Percentiles rank a stretch among this genome's conserved stretches.
These are phyloP conservation scores for Aproaerema taeniolella DNA, from an alignment of 2,888 invertebrate genomes.

Conservation along the genomic window DNA sequence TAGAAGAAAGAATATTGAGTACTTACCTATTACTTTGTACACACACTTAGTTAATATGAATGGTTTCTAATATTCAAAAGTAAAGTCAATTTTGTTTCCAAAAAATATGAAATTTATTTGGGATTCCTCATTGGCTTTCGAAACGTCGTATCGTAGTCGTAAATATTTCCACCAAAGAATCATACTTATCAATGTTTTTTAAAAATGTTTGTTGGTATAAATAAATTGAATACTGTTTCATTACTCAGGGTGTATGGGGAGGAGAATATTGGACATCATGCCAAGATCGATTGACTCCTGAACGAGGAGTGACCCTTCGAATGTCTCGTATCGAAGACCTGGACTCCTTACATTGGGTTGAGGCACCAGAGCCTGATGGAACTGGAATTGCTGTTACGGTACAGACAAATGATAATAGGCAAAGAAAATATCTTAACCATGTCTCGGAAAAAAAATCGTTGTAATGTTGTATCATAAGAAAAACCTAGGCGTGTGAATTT, in stretches of 20 bases:
- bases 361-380: slow-evolving; percentile 20
- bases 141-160: too few species aligned
- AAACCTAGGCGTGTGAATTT: neutral
- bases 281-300: slow-evolving; percentile 13
- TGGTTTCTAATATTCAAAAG: neutral
- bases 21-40: neutral
- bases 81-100: too few species aligned
- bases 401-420: neutral
- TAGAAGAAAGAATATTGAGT: neutral
- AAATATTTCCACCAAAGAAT: too few species aligned
- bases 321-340: slow-evolving; percentile 29
- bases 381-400: slow-evolving; percentile 38
- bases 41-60: neutral
- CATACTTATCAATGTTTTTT: too few species aligned
- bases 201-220: neutral
- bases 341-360: slow-evolving; percentile 37
- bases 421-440: neutral
- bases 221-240: neutral
- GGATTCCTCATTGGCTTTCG: too few species aligned
- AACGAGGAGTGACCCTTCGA: slow-evolving; percentile 22
- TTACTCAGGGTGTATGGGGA: slow-evolving; percentile 31
- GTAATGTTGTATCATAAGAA: neutral
- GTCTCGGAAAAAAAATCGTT: neutral
- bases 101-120: too few species aligned
- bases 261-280: slow-evolving; percentile 32